Percentiles rank a stretch among this genome's conserved stretches.
phyloP scores from a whole-genome alignment of 2,113 vertebrate genomes.

The Marcusenius ussheri region DNA sequence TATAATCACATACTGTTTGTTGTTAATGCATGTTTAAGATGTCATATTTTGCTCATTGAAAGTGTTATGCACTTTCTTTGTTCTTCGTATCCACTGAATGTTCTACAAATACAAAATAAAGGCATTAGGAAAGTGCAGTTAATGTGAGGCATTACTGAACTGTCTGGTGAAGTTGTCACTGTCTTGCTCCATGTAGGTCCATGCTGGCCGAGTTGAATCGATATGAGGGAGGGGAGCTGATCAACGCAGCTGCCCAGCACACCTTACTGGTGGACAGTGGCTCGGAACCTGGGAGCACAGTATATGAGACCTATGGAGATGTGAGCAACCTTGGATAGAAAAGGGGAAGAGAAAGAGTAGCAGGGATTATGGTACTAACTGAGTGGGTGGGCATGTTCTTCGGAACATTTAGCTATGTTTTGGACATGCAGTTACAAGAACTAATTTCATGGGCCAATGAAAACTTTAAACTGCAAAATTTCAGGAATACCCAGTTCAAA shows the following conservation, averaged over 20 bases:
- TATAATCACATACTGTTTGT: background rate
- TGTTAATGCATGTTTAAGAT: background rate
- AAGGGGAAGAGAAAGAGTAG: background rate
- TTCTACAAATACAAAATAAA: background rate
- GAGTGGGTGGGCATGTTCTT: slow-evolving; percentile 21
- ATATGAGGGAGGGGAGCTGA: slow-evolving; percentile 53
- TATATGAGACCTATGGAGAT: slow-evolving; percentile 52
- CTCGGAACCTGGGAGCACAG: slow-evolving; percentile 54
- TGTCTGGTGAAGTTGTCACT: background rate
- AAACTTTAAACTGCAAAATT: background rate
- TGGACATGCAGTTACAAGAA: background rate
- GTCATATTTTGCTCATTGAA: background rate
- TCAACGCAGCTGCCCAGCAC: slow-evolving; percentile 49
- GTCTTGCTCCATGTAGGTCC: slow-evolving; percentile 31
- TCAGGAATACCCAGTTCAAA: background rate
- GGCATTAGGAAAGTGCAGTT: background rate
- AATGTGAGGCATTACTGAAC: background rate
- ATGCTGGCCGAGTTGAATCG: slow-evolving; percentile 48
- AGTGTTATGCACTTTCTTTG: background rate
- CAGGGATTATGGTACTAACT: slow-evolving; percentile 5
- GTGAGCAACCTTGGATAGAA: slow-evolving; percentile 44
- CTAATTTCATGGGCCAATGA: background rate
- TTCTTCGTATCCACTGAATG: background rate
- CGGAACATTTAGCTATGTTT: background rate
- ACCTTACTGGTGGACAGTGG: slow-evolving; percentile 61